These are phyloP conservation scores for Rugalucina vietnamica DNA, from an alignment of 2,888 invertebrate species.

Conservation along the genomic window DNA sequence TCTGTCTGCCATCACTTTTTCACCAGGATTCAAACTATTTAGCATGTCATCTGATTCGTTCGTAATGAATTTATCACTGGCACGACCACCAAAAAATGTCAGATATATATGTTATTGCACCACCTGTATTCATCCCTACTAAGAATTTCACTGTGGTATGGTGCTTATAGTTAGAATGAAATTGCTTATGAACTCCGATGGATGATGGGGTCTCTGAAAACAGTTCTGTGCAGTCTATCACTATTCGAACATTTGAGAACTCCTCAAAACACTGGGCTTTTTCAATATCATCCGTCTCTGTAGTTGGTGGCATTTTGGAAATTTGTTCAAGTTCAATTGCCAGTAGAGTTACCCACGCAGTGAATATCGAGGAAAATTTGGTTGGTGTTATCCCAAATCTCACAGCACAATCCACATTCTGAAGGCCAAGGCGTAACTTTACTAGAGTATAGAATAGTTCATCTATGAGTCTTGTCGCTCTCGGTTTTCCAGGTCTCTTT, in stretches of 20 bases:
- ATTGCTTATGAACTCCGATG: conserved; percentile 9
- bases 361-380: conserved; percentile 14
- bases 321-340: conserved; percentile 11
- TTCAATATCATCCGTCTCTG: not conserved
- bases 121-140: conserved; percentile 41
- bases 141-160: conserved; percentile 47
- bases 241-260: conserved; percentile 19
- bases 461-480: not conserved
- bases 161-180: conserved; percentile 44
- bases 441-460: conserved; percentile 34
- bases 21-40: not conserved
- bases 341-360: conserved; percentile 19
- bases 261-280: conserved; percentile 8
- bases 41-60: conserved; percentile 3
- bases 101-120: conserved; percentile 22
- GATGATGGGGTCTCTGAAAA: conserved; percentile 18
- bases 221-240: conserved; percentile 21
- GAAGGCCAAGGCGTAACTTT: conserved; percentile 10
- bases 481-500: conserved; percentile 17
- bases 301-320: conserved; percentile 19
- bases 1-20: conserved; percentile 17
- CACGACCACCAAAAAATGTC: not conserved
- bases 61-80: conserved; percentile 19
- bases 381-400: conserved; percentile 10
- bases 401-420: conserved; percentile 15